Conservation (phyloP, 2,797 vertebrate genomes). For the Gorsachius magnificus region DNA sequence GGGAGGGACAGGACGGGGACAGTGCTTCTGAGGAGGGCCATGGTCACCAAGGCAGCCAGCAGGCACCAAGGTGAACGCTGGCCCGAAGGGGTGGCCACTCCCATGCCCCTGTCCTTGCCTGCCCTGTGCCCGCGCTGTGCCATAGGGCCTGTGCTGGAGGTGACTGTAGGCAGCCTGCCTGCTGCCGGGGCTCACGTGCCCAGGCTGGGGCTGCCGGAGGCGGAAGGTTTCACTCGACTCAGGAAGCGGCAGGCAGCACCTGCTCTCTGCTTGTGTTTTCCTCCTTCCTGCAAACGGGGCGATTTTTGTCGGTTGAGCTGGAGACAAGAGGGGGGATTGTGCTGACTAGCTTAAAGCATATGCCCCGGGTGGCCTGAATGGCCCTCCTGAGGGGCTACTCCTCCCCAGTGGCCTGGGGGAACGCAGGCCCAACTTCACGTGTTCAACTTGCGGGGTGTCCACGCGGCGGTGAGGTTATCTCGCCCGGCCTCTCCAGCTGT, state of each 20-base stretch:
- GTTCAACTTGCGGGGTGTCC: neutral
- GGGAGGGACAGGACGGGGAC: no score
- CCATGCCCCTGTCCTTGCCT: neutral
- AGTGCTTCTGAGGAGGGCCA: neutral
- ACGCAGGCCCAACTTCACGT: fast-evolving
- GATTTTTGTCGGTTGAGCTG: neutral
- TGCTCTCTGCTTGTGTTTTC: neutral
- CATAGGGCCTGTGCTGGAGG: neutral
- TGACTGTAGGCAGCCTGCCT: neutral
- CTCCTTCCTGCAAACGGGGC: neutral
- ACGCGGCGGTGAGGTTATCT: neutral
- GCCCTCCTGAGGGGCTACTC: neutral
- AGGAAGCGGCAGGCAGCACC: neutral
- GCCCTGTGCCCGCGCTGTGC: fast-evolving
- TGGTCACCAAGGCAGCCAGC: fast-evolving
- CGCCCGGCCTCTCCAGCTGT: fast-evolving
- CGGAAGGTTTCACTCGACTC: neutral
- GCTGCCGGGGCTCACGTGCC: fast-evolving
- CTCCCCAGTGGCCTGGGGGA: fast-evolving
- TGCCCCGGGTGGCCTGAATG: fast-evolving
- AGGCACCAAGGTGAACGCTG: fast-evolving
- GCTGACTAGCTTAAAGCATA: neutral
- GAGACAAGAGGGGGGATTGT: neutral
- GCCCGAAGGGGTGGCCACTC: fast-evolving
- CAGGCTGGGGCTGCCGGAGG: neutral